These are phyloP conservation scores for Nicator chloris DNA, from an alignment of 2,113 vertebrate species.

Conservation along the genomic window DNA sequence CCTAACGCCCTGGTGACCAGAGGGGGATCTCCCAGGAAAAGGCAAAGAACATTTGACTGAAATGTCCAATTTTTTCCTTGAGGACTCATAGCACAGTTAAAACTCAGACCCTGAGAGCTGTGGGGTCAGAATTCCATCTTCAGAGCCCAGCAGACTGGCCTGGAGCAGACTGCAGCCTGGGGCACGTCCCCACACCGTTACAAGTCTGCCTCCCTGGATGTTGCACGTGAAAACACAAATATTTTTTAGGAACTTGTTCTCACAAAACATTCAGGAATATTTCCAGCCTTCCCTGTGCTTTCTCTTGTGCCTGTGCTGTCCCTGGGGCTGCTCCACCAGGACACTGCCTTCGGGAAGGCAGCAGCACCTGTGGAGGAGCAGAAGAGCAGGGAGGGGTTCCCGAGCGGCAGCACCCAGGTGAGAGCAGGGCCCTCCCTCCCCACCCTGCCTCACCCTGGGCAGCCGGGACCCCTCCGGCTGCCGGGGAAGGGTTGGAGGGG, in stretches of 20 bases:
- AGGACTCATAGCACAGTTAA: neutral
- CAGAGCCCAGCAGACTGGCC: neutral
- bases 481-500: neutral
- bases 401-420: neutral
- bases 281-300: neutral
- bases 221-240: neutral
- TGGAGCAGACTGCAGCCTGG: neutral
- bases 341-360: neutral
- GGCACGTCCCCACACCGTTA: neutral
- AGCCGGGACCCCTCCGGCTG: neutral
- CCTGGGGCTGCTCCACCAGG: neutral
- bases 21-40: neutral
- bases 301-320: neutral
- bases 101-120: neutral
- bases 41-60: neutral
- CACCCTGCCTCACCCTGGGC: neutral
- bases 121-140: neutral
- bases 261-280: neutral
- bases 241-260: neutral
- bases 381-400: neutral
- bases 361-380: neutral
- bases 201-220: neutral
- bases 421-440: neutral
- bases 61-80: neutral
- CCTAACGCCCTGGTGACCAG: neutral